Evolutionary conservation across 1,140 invertebrate genomes (phyloP).

Genomic region (Zelostemma sp.): DNA sequence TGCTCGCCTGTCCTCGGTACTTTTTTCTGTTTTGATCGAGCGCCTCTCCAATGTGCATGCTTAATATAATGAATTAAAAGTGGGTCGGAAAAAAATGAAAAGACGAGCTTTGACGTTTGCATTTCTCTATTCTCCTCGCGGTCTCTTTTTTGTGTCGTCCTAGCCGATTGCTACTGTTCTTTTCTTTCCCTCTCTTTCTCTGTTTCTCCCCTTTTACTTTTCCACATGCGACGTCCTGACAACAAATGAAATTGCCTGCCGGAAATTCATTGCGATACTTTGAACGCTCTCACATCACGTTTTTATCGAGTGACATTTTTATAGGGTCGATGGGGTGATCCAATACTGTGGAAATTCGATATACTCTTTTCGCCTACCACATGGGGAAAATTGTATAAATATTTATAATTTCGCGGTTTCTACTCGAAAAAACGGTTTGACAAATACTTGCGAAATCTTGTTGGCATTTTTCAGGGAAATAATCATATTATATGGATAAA

Average conservation of each 20-base stretch:
- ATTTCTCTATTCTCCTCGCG: not conserved
- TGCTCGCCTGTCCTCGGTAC: conserved; percentile 53
- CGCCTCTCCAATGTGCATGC: conserved; percentile 39
- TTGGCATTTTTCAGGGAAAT: too few relatives aligned
- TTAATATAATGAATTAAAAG: conserved; percentile 1
- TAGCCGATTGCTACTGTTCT: conserved; percentile 1
- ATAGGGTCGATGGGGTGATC: not conserved
- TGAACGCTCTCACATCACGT: conserved; percentile 4
- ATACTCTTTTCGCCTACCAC: too few relatives aligned
- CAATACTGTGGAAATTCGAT: not conserved
- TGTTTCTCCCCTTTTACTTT: not conserved
- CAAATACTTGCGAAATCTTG: too few relatives aligned
- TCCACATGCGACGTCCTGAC: not conserved
- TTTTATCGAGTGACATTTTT: conserved; percentile 1
- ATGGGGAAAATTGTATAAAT: too few relatives aligned
- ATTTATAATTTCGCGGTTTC: too few relatives aligned
- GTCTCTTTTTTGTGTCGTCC: not conserved
- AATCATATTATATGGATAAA: too few relatives aligned
- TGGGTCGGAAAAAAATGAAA: not conserved
- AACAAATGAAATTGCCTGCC: conserved; percentile 1
- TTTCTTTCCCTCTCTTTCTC: conserved; percentile 3
- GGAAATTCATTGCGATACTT: conserved; percentile 1
- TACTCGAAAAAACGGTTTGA: too few relatives aligned
- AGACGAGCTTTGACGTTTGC: not conserved
- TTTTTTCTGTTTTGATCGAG: conserved; percentile 66